These are phyloP conservation scores for Pollenia angustigena DNA, from an alignment of 2,888 invertebrate genomes.

Conservation along the genomic window DNA sequence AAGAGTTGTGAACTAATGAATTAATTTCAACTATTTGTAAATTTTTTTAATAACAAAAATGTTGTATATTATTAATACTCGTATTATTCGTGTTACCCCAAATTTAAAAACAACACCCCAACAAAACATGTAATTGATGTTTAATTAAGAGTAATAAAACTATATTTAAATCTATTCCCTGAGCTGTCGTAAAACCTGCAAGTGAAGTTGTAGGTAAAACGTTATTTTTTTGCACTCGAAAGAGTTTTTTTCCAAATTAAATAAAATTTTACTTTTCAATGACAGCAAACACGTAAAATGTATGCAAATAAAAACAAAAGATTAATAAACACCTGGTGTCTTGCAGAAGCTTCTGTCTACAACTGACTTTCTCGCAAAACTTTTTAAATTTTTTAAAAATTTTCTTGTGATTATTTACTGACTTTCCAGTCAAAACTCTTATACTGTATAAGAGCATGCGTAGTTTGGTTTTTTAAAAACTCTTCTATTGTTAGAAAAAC, in stretches of 20 bases:
- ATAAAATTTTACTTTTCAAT: background rate
- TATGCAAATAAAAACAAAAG: background rate
- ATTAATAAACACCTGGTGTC: background rate
- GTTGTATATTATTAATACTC: too few relatives aligned
- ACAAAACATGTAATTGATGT: too few relatives aligned
- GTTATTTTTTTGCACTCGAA: background rate
- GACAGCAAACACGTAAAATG: too few relatives aligned
- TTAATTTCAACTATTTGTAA: too few relatives aligned
- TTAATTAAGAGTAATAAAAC: background rate
- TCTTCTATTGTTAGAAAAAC: background rate
- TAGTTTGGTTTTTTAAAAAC: background rate
- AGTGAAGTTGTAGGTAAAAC: background rate
- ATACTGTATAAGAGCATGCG: conserved; percentile 53
- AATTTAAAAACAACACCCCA: too few relatives aligned
- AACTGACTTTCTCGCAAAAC: conserved; percentile 15
- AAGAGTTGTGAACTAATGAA: too few relatives aligned
- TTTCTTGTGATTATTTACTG: background rate
- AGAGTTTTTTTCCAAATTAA: too few relatives aligned
- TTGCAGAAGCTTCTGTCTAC: background rate
- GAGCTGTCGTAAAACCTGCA: background rate
- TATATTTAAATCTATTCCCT: background rate
- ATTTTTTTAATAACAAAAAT: too few relatives aligned
- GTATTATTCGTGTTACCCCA: too few relatives aligned
- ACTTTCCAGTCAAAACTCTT: conserved; percentile 62
- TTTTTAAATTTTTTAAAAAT: background rate